These are phyloP conservation scores for Dendrolimus pini DNA, from an alignment of 2,888 invertebrate genomes.

Conservation along the genomic window DNA sequence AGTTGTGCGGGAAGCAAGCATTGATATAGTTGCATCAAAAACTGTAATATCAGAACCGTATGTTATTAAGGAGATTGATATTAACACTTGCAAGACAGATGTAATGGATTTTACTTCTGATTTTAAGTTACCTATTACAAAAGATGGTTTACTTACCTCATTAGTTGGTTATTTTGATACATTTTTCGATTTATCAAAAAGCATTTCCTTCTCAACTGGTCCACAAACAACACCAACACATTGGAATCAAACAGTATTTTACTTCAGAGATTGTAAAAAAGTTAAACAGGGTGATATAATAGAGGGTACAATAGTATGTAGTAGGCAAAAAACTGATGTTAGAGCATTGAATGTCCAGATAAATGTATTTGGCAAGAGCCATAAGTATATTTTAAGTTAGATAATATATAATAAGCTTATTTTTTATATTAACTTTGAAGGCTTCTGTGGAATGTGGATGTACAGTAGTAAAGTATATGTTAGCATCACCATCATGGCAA, in stretches of 20 bases:
- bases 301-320: constrained; percentile 83
- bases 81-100: constrained; percentile 82
- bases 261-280: constrained; percentile 83
- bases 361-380: constrained; percentile 76
- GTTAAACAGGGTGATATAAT: constrained; percentile 81
- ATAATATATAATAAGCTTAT: constrained; percentile 14
- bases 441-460: too few species aligned
- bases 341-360: constrained; percentile 85
- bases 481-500: too few species aligned
- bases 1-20: constrained; percentile 84
- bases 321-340: constrained; percentile 83
- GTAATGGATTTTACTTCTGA: constrained; percentile 84
- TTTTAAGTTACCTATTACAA: constrained; percentile 80
- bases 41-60: constrained; percentile 81
- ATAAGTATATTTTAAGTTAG: constrained; percentile 80
- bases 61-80: constrained; percentile 83
- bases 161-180: constrained; percentile 95
- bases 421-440: too few species aligned
- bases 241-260: constrained; percentile 97
- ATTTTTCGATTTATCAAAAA: constrained; percentile 84
- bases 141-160: constrained; percentile 84
- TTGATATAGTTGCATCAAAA: constrained; percentile 69
- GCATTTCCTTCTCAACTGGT: constrained; percentile 85
- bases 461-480: too few species aligned
- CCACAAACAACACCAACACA: constrained; percentile 87